These are phyloP conservation scores for Probosciger aterrimus DNA, from an alignment of 2,113 vertebrate species.

Conservation along the genomic window DNA sequence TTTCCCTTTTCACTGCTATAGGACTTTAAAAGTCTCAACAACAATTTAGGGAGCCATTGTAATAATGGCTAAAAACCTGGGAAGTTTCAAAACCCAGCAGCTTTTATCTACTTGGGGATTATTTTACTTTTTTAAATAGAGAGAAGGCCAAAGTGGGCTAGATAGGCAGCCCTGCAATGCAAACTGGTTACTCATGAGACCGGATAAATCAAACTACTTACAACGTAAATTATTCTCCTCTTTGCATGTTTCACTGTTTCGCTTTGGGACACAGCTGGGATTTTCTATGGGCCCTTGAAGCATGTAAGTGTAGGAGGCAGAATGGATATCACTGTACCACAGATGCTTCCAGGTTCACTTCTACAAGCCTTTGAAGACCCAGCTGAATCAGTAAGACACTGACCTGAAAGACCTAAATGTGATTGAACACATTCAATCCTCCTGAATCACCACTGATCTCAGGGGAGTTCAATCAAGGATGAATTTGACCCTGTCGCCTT, in stretches of 20 bases:
- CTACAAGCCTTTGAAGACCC: background rate
- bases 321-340: background rate
- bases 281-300: background rate
- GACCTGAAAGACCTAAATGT: slow-evolving; percentile 14
- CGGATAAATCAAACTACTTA: background rate
- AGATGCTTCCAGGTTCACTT: background rate
- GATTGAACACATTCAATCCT: slow-evolving; percentile 12
- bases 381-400: background rate
- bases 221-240: background rate
- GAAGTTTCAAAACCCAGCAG: slow-evolving; percentile 3
- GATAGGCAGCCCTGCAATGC: background rate
- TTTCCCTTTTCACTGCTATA: background rate
- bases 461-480: slow-evolving; percentile 3
- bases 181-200: background rate
- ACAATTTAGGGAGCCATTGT: background rate
- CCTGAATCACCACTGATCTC: slow-evolving; percentile 13
- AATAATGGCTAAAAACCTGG: background rate
- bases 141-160: background rate
- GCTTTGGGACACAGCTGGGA: background rate
- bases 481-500: background rate
- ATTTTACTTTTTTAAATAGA: slow-evolving; percentile 17
- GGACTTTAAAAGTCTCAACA: background rate
- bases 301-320: background rate
- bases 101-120: background rate
- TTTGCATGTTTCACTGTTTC: background rate